Base-by-base conservation (phyloP, 2,797 vertebrate genomes). In the Fistularia tabacaria region DNA sequence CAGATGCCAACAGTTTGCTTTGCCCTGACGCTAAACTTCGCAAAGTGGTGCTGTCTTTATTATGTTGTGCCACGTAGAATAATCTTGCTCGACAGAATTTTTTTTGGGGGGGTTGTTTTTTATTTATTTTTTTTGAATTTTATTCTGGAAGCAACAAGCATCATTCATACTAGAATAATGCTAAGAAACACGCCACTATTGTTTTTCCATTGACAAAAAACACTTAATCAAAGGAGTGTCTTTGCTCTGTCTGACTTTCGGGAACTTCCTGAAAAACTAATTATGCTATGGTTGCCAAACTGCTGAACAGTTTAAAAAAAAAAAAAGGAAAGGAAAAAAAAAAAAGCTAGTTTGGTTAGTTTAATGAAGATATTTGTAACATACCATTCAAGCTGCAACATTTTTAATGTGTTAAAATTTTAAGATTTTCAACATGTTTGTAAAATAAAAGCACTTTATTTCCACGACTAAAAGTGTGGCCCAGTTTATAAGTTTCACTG, bases 371-470 rank as follows among this genome's bases (percentile, higher is more conserved):
- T 63, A 49, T 87, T 85, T 76, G 55, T 76, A 71, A 76, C 57
- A 63, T 45, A 52, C 49, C 8, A 48, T 77, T 80, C 52, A 48
- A 74, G 68, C 69, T 72, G 60, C 45, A 66, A 58, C 62, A 74
- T 61, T 82, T 71, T 76, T 59, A 46, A 69, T 54, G 59, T 77
- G 74, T 76, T 70, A 49, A 73, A 66, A 72, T 81, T 83, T 81
- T 75, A 71, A 83, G 54, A 82, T 58, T 81, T 79, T 85, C 10
- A 60, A 77, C 67, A 83, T 64, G 51, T 86, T 83, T 80, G 74
- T 83, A 86, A 87, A 89, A 90, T 88, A 90, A 92, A 92, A 86
- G 91, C 91, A 92, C 91, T 92, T 92, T 92, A 92, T 91, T 89
- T 87, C 71, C 76, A 81, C 41, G 38, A 68, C 46, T 58, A 14